These are phyloP conservation scores for Ptyas mucosa DNA, from an alignment of 2,113 vertebrate genomes.

Conservation along the genomic window DNA sequence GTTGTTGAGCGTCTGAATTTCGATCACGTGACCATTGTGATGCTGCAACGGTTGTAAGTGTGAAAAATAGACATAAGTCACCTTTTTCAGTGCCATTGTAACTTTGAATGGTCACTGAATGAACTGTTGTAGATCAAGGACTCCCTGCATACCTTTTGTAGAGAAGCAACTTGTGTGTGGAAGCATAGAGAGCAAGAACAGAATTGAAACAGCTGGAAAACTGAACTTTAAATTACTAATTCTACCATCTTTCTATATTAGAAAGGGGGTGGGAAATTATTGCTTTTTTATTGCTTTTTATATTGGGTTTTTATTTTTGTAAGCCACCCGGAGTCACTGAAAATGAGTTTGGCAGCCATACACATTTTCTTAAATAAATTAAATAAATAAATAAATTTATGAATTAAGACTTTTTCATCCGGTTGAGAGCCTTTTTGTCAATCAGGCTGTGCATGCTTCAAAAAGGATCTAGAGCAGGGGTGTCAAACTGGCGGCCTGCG, in stretches of 20 bases:
- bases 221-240: not conserved
- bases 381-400: not conserved
- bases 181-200: not conserved
- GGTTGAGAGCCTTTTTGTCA: not conserved
- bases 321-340: not conserved
- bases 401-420: not conserved
- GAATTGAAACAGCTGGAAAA: not conserved
- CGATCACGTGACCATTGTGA: not conserved
- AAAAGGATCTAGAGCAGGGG: not conserved
- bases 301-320: not conserved
- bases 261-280: not conserved
- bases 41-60: not conserved
- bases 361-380: not conserved
- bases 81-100: not conserved
- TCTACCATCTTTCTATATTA: not conserved
- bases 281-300: not conserved
- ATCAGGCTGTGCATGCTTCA: not conserved
- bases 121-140: not conserved
- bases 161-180: not conserved
- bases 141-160: not conserved
- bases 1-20: not conserved
- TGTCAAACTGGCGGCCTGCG: too few species aligned
- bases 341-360: not conserved
- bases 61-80: not conserved
- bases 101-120: not conserved